Evolutionary conservation across 2,797 vertebrate species (phyloP).

Genomic region (Huso huso): DNA sequence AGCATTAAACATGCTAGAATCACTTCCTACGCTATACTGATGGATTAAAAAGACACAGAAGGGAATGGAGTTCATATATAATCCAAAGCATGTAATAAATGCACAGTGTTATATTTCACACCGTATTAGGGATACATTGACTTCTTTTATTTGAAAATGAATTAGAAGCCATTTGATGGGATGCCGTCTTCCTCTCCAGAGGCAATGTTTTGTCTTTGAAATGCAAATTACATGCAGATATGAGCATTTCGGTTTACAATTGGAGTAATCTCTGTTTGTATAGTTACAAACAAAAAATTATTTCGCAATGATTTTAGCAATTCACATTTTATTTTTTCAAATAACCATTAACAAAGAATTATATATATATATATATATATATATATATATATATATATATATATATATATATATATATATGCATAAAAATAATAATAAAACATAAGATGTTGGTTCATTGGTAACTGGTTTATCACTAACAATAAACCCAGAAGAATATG

Average conservation of each 20-base stretch:
- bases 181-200: not conserved
- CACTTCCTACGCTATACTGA: not conserved
- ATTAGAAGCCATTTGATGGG: not conserved
- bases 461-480: too few relatives aligned
- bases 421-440: too few relatives aligned
- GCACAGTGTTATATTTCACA: not conserved
- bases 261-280: not conserved
- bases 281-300: not conserved
- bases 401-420: too few relatives aligned
- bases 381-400: too few relatives aligned
- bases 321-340: too few relatives aligned
- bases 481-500: too few relatives aligned
- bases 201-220: conserved; percentile 4
- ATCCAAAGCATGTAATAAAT: not conserved
- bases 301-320: not conserved
- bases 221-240: conserved; percentile 9
- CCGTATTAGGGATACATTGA: not conserved
- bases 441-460: too few relatives aligned
- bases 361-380: too few relatives aligned
- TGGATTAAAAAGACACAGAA: not conserved
- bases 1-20: not conserved
- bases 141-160: not conserved
- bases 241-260: not conserved
- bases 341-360: too few relatives aligned
- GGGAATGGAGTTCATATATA: not conserved